Evolutionary conservation across 2,113 vertebrate genomes (phyloP).

Genomic region (Triplophysa rosa): DNA sequence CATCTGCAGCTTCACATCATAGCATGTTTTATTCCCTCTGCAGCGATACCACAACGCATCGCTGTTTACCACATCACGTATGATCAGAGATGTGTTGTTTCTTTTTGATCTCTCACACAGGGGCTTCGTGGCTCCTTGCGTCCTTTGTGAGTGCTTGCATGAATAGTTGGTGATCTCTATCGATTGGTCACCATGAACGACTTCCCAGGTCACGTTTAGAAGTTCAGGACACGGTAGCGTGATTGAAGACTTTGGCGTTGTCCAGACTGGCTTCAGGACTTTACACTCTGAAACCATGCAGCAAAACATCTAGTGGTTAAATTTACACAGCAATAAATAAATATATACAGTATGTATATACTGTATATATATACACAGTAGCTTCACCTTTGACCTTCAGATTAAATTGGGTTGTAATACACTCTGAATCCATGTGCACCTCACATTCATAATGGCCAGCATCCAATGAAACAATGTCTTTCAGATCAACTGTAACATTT

Average conservation of each 20-base stretch:
- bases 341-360: too few relatives aligned
- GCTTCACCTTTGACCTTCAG: not conserved
- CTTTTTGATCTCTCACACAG: not conserved
- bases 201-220: not conserved
- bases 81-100: not conserved
- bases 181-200: not conserved
- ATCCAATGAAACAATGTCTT: not conserved
- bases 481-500: not conserved
- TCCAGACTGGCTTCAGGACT: not conserved
- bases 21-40: conserved; percentile 16
- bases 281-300: conserved; percentile 13
- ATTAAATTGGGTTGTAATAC: not conserved
- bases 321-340: too few relatives aligned
- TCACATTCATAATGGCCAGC: not conserved
- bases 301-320: not conserved
- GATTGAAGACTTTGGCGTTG: not conserved
- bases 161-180: not conserved
- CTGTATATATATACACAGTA: too few relatives aligned
- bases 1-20: not conserved
- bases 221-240: conserved; percentile 8
- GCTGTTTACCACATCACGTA: not conserved
- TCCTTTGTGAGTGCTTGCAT: not conserved
- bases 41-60: conserved; percentile 9
- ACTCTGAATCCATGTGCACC: not conserved
- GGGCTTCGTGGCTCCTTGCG: not conserved